A percentile compares a stretch with the other conserved stretches of the same genome.
Conservation (phyloP, 53 echinoderm and acorn worm species). For the Henricia sp. region DNA sequence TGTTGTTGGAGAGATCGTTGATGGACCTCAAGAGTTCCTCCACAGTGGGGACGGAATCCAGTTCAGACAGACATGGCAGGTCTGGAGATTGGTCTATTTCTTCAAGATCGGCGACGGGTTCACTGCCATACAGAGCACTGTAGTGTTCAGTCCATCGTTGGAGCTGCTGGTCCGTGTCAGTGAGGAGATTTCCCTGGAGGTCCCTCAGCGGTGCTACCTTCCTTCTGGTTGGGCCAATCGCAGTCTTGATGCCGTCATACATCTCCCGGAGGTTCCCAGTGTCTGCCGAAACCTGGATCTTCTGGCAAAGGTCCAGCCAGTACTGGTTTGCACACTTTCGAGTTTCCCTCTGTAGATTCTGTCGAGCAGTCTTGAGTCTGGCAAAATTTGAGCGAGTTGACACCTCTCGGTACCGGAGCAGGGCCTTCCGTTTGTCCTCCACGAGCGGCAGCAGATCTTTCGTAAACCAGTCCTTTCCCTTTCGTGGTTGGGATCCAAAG, state of each 20-base stretch:
- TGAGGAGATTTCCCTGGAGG: slow-evolving; percentile 22
- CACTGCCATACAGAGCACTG: not conserved
- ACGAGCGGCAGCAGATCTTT: too few relatives aligned
- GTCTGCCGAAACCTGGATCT: slow-evolving; percentile 11
- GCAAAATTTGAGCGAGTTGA: not conserved
- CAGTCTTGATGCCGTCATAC: slow-evolving; percentile 57
- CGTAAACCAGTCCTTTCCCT: too few relatives aligned
- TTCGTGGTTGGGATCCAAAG: not conserved
- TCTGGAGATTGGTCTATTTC: too few relatives aligned
- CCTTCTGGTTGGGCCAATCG: slow-evolving; percentile 25
- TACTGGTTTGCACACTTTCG: too few relatives aligned
- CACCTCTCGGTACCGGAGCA: not conserved
- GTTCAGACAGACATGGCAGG: too few relatives aligned
- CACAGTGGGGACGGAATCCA: too few relatives aligned
- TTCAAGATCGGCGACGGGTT: too few relatives aligned
- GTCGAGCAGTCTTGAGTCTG: not conserved
- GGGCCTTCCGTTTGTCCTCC: too few relatives aligned
- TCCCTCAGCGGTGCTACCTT: slow-evolving; percentile 38
- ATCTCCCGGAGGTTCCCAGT: slow-evolving; percentile 33
- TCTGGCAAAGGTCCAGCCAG: too few relatives aligned
- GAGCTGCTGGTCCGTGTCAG: slow-evolving; percentile 19
- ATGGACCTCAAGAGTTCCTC: too few relatives aligned
- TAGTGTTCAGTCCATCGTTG: slow-evolving; percentile 61
- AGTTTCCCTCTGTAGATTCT: too few relatives aligned
- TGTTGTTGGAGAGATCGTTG: too few relatives aligned